Evolutionary conservation across 2,888 invertebrate genomes (phyloP), one percentile per base, ranked within the genome.

Genomic region (Micoletzkya japonica): DNA sequence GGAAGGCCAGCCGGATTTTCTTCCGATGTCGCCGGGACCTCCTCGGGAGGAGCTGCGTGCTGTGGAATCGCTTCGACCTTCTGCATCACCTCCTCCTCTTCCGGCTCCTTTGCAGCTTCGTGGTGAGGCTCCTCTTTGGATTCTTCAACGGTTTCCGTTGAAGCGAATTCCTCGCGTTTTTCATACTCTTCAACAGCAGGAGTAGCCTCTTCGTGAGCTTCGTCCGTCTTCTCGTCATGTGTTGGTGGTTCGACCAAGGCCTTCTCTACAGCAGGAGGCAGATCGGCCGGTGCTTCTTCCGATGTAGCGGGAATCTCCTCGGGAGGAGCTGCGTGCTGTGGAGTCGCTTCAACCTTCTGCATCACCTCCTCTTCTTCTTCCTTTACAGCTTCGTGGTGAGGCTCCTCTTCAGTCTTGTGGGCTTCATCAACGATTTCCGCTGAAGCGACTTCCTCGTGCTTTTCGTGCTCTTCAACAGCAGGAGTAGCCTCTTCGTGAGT

Each of bases 21-120:
- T 6, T 61, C 44, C 20, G n/a, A 10, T 1, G 44, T 32, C 34
- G 44, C 61, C 49, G 39, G 20, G 64, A 34, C 52, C 36, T 64
- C 52, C 6, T 50, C 52, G 26, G 50, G 20, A 44, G 44, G 10
- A 20, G 44, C 10, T 44, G 44, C 44, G 10, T 10, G 44, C 20
- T 44, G 10, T 14, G 44, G 10, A 44, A 44, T 20, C 10, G 44
- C 44, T 44, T 44, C 20, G 44, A 20, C 44, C 44, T 44, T 20
- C 44, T 44, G 34, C 63, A 50, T 63, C 32, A 32, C n/a, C 37
- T 52, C 64, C 64, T 64, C 52, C 4, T 32, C 10, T 7, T 44
- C 49, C 1, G 30, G 50, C 2, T 30, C 63, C 2, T 44, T 32
- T 1, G 14, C 3, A 39, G 60, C 10, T 44, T 60, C 60, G 28